Conservation (phyloP, 2,113 vertebrate genomes). For the Spea bombifrons region DNA sequence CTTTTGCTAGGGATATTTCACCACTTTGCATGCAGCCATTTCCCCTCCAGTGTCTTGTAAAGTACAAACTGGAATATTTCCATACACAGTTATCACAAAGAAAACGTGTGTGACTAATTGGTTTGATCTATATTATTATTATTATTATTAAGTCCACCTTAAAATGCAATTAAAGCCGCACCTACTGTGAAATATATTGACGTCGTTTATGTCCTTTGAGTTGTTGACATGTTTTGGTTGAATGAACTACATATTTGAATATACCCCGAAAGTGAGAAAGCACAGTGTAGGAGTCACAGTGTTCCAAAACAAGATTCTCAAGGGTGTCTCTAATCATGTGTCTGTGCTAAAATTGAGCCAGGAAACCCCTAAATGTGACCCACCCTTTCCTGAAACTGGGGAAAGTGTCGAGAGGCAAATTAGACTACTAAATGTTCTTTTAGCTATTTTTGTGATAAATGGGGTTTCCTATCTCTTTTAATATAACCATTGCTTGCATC, state of each 20-base stretch:
- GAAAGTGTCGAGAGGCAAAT: conserved; percentile 64
- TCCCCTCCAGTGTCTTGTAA: too few species aligned
- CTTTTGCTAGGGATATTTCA: too few species aligned
- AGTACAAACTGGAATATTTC: too few species aligned
- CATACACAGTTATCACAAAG: too few species aligned
- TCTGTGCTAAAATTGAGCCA: conserved; percentile 64
- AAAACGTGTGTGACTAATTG: too few species aligned
- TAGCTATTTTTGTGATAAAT: conserved; percentile 51
- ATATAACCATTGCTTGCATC: background rate
- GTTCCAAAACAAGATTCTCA: conserved; percentile 78
- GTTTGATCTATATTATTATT: too few species aligned
- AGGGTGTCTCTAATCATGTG: conserved; percentile 63
- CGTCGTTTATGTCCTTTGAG: background rate
- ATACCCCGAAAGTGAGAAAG: conserved; percentile 58
- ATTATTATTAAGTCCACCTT: too few species aligned
- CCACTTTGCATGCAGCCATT: too few species aligned
- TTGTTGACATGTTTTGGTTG: background rate
- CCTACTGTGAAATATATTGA: background rate
- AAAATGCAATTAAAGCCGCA: too few species aligned
- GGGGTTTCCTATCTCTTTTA: background rate
- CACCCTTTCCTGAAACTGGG: conserved; percentile 77
- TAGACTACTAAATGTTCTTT: conserved; percentile 39
- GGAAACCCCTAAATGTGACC: conserved; percentile 74
- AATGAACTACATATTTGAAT: background rate
- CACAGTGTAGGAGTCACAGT: conserved; percentile 67